Evolutionary conservation across 2,113 vertebrate genomes (phyloP).

Genomic region (Crypturellus undulatus): DNA sequence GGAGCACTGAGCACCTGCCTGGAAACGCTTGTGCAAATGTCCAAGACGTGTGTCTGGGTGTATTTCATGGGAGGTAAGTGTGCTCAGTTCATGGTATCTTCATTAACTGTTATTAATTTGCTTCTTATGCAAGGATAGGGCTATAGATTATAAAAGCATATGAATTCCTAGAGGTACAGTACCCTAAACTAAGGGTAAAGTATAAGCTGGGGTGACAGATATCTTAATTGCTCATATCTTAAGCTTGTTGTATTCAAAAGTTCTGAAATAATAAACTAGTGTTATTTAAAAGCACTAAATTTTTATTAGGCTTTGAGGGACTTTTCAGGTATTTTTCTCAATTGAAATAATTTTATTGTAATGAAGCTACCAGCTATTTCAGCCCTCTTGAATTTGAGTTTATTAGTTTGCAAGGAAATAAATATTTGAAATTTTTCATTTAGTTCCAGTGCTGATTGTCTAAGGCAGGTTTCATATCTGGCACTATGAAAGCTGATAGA

Average conservation of each 20-base stretch:
- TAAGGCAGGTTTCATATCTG: not conserved
- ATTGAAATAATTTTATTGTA: not conserved
- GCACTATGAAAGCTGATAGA: not conserved
- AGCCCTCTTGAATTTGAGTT: not conserved
- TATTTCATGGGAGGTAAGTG: not conserved
- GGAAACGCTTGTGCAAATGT: constrained; percentile 72
- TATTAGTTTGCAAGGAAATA: not conserved
- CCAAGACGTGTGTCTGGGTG: constrained; percentile 74
- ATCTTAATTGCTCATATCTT: not conserved
- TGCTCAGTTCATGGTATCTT: not conserved
- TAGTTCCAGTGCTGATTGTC: not conserved
- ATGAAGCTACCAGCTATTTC: not conserved
- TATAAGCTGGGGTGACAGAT: not conserved
- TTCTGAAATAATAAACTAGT: not conserved
- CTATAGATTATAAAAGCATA: not conserved
- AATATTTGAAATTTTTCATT: not conserved
- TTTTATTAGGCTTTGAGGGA: not conserved
- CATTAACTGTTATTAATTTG: not conserved
- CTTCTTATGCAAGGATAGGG: not conserved
- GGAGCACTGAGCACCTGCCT: constrained; percentile 77
- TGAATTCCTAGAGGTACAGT: not conserved
- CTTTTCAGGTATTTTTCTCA: not conserved
- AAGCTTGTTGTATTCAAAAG: not conserved
- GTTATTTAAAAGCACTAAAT: not conserved
- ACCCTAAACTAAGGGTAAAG: not conserved